Evolutionary conservation across 2,113 vertebrate species (phyloP), one percentile per base, ranked within the genome.

Genomic region (Ursus arctos): DNA sequence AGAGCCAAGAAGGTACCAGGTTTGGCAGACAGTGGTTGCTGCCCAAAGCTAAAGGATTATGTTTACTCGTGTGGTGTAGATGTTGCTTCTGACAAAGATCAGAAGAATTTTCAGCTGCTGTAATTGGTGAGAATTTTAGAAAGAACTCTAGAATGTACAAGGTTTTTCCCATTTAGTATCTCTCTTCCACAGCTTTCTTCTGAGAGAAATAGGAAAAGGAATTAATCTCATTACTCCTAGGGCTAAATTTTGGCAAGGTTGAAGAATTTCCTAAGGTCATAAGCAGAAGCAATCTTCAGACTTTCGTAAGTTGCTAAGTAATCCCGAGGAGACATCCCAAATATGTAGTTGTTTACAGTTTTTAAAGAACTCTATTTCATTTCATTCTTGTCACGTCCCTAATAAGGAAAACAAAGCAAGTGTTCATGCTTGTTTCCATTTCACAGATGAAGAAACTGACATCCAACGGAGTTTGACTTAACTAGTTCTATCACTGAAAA

Each of bases 151-250:
- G 28, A 79, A 80, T 79, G 86, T 57, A 51, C 7, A 15, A 93
- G 83, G 55, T 80, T 43, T 88, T 94, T 88, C 72, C 21, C 33
- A 65, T n/a, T 93, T 95, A 87, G 31, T 67, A n/a, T 91, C 55
- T 81, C 26, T 87, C 31, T 82, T 91, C 33, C n/a, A 81, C 19
- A 92, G 18, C 53, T 95, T 92, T 94, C 91, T 94, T 85, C 74
- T 61, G 16, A 67, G 33, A 16, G 24, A 89, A 4, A 10, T 15
- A 61, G 22, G 19, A 28, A 82, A 81, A 86, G 7, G 11, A 93
- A 93, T 51, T 77, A 88, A 82, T 43, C 36, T 87, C 3, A 22
- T 71, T 89, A 86, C 33, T 72, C 40, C 40, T 63, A 61, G 31
- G 88, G 51, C 47, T 96, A 82, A 91, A 63, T 63, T 49, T 7